Percentiles rank a stretch among this genome's conserved stretches.
These are phyloP conservation scores for Paedocypris sp. DNA, from an alignment of 2,113 vertebrate genomes.

Conservation along the genomic window DNA sequence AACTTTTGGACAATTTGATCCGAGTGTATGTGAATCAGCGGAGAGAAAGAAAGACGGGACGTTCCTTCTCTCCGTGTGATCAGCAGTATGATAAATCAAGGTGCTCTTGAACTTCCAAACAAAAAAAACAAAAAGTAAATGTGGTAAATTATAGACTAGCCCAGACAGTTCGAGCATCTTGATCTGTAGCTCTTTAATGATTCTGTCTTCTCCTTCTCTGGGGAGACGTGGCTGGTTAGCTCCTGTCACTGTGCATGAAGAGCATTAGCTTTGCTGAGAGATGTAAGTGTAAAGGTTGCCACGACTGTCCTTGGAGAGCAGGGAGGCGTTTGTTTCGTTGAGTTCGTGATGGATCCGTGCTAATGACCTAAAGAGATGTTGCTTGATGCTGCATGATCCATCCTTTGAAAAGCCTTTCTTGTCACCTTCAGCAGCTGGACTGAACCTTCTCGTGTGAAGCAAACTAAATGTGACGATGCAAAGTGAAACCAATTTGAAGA, in stretches of 20 bases:
- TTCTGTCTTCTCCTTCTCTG: constrained; percentile 30
- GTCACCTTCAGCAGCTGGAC: too few species aligned
- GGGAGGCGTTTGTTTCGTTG: constrained; percentile 11
- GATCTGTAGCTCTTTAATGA: constrained; percentile 32
- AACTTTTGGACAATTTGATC: too few species aligned
- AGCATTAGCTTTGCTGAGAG: constrained; percentile 25
- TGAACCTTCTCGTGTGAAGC: too few species aligned
- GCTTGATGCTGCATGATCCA: too few species aligned
- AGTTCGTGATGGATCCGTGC: constrained; percentile 27
- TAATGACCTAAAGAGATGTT: constrained; percentile 8
- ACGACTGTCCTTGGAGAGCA: constrained; percentile 18
- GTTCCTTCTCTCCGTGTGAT: background rate
- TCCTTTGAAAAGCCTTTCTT: too few species aligned
- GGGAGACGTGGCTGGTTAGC: constrained; percentile 29
- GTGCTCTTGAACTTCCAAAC: too few species aligned
- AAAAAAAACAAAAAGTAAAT: too few species aligned
- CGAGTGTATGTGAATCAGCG: too few species aligned
- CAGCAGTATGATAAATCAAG: too few species aligned
- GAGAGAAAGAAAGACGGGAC: too few species aligned
- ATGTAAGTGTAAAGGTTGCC: constrained; percentile 31
- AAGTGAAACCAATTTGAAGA: too few species aligned
- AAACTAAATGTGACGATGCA: too few species aligned
- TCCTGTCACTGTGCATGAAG: constrained; percentile 26
- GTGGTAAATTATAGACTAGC: background rate
- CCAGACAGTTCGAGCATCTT: constrained; percentile 9